Percentiles rank a stretch among this genome's conserved stretches.
phyloP scores from a whole-genome alignment of 1,140 invertebrate genomes.

The Drosophila burlai region DNA sequence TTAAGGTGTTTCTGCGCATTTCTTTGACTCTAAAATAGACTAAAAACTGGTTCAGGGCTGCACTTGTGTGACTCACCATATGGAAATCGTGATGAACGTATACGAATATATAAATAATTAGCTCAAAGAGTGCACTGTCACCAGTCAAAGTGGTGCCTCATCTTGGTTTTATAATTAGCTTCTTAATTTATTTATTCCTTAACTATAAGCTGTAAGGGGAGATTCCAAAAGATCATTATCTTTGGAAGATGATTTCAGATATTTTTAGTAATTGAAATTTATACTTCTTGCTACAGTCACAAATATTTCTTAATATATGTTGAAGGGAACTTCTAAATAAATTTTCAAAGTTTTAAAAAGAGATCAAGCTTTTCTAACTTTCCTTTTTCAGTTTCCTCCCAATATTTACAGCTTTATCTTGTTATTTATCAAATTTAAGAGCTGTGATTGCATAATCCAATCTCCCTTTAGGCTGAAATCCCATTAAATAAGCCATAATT shows the following conservation, averaged over 20 bases:
- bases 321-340: too few species aligned
- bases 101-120: slow-evolving; percentile 30
- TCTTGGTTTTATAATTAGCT: slow-evolving; percentile 4
- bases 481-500: slow-evolving; percentile 42
- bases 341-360: too few species aligned
- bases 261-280: slow-evolving; percentile 1
- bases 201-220: neutral
- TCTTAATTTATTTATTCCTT: neutral
- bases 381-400: too few species aligned
- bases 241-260: slow-evolving; percentile 2
- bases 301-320: neutral
- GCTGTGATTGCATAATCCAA: slow-evolving; percentile 30
- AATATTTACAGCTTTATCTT: neutral
- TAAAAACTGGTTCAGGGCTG: slow-evolving; percentile 52
- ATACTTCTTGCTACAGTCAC: neutral
- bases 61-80: slow-evolving; percentile 35
- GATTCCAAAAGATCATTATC: slow-evolving; percentile 8
- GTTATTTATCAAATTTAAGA: neutral
- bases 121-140: slow-evolving; percentile 25
- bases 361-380: neutral
- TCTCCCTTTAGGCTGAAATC: neutral
- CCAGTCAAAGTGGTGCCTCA: neutral
- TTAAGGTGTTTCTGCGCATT: slow-evolving; percentile 45
- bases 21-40: slow-evolving; percentile 12
- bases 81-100: slow-evolving; percentile 9